These are phyloP conservation scores for Eudemis profundana DNA, from an alignment of 2,888 invertebrate species.

Conservation along the genomic window DNA sequence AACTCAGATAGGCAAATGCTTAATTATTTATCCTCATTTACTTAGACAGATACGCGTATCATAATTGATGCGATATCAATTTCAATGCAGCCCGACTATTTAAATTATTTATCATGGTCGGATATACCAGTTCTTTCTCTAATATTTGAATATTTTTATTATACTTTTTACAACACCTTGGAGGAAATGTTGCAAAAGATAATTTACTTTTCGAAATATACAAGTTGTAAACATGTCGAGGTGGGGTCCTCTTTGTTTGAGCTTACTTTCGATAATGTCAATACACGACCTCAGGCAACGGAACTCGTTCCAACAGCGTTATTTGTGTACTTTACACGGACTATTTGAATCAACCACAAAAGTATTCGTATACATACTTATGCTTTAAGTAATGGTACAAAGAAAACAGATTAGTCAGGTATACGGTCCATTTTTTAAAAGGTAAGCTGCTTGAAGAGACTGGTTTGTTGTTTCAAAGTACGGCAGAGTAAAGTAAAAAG, in stretches of 20 bases:
- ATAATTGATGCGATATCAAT: constrained; percentile 36
- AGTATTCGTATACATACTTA: constrained; percentile 29
- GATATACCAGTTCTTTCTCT: constrained; percentile 9
- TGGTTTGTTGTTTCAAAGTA: neutral
- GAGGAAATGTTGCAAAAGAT: constrained; percentile 66
- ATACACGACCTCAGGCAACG: constrained; percentile 70
- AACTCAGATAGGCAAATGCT: constrained; percentile 46
- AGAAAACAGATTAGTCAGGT: constrained; percentile 42
- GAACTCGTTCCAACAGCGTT: constrained; percentile 74
- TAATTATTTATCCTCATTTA: constrained; percentile 39
- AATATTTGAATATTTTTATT: constrained; percentile 27
- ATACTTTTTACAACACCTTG: constrained; percentile 49
- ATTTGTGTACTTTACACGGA: constrained; percentile 68
- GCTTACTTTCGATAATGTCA: constrained; percentile 82
- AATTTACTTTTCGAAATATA: constrained; percentile 74
- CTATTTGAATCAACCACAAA: constrained; percentile 48
- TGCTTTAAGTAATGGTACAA: constrained; percentile 40
- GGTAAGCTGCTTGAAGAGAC: constrained; percentile 1
- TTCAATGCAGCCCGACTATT: constrained; percentile 20
- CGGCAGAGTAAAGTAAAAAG: neutral
- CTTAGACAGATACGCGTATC: constrained; percentile 33
- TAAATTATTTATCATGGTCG: constrained; percentile 15
- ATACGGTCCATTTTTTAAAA: constrained; percentile 27
- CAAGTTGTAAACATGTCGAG: constrained; percentile 66
- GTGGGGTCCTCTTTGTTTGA: constrained; percentile 66